phyloP scores from a whole-genome alignment of 2,113 vertebrate species.

The Rattus norvegicus region GRCr8 NC_086020.1:51635501-51636000 shows the following conservation, averaged over 20 bases:
- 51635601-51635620: neutral
- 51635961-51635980: conserved; percentile 3
- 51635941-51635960: neutral
- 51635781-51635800: neutral
- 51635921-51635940: neutral
- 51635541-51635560: neutral
- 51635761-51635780: neutral
- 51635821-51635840: neutral
- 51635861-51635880: neutral
- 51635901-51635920: neutral
- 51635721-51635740: neutral
- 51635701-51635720: neutral
- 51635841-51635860: neutral
- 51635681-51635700: neutral
- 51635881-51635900: neutral
- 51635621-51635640: neutral
- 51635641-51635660: neutral
- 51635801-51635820: neutral
- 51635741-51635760: neutral
- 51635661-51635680: neutral
- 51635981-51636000: neutral
- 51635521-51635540: neutral
- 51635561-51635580: neutral
- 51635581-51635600: neutral
- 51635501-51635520: neutral